Evolutionary conservation across 2,113 vertebrate species (phyloP).

Genomic region (Motacilla tschutschensis): DNA sequence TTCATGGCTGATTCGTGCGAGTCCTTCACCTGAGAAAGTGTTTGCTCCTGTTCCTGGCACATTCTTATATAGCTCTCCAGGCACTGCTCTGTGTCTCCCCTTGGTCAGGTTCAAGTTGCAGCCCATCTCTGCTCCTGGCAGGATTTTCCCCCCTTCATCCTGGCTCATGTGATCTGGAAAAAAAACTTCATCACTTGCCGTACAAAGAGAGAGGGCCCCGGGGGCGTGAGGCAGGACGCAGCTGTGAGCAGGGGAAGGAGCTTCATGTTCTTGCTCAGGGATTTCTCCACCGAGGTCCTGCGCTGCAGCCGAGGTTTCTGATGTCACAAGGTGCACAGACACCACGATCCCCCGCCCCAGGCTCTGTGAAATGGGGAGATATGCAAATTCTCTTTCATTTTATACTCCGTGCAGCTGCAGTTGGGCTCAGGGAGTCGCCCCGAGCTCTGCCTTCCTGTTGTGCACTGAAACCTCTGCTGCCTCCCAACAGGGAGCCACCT

Average conservation of each 20-base stretch:
- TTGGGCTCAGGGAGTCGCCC: not conserved
- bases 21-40: constrained; percentile 50
- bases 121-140: constrained; percentile 74
- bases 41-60: constrained; percentile 31
- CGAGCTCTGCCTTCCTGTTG: constrained; percentile 23
- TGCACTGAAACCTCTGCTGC: not conserved
- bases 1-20: constrained; percentile 64
- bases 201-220: constrained; percentile 58
- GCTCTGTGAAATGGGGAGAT: not conserved
- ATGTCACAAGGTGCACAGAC: constrained; percentile 57
- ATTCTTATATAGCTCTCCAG: constrained; percentile 72
- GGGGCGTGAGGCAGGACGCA: constrained; percentile 70
- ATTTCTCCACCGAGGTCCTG: constrained; percentile 11
- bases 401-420: not conserved
- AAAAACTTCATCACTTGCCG: constrained; percentile 68
- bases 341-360: not conserved
- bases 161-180: constrained; percentile 80
- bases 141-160: constrained; percentile 80
- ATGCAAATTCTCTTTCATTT: constrained; percentile 64
- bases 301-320: constrained; percentile 36
- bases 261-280: constrained; percentile 62
- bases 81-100: constrained; percentile 59
- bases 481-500: not conserved
- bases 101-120: constrained; percentile 46
- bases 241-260: constrained; percentile 59